Percentiles rank a stretch among this genome's conserved stretches.
These are phyloP conservation scores for Apantesis nais DNA, from an alignment of 2,888 invertebrate species.

Conservation along the genomic window DNA sequence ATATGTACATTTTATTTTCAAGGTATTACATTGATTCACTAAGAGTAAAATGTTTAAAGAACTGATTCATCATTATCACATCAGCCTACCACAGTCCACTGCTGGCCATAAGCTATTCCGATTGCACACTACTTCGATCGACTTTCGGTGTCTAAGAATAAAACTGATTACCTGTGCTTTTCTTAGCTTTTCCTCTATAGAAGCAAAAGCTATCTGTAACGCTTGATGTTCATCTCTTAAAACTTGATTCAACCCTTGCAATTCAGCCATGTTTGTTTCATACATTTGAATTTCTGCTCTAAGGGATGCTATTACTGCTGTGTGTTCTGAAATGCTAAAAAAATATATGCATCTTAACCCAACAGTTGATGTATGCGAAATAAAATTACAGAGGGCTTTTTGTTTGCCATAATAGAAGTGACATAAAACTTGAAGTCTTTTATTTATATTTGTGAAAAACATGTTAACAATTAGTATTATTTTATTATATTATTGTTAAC, in stretches of 20 bases:
- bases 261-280: constrained; percentile 89
- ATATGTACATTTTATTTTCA: too few relatives aligned
- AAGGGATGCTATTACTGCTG: constrained; percentile 87
- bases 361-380: not conserved
- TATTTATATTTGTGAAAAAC: not conserved
- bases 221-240: constrained; percentile 98
- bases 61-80: too few relatives aligned
- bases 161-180: constrained; percentile 90
- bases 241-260: constrained; percentile 94
- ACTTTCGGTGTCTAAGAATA: too few relatives aligned
- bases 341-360: constrained; percentile 6
- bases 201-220: constrained; percentile 94
- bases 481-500: too few relatives aligned
- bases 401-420: not conserved
- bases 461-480: not conserved
- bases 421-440: not conserved
- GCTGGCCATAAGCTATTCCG: too few relatives aligned
- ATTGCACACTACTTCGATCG: too few relatives aligned
- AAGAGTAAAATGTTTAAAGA: not conserved
- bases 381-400: not conserved
- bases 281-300: constrained; percentile 91
- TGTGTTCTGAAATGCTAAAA: constrained; percentile 89
- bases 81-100: too few relatives aligned
- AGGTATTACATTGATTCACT: not conserved
- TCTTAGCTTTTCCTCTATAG: constrained; percentile 95